Evolutionary conservation across 2,888 invertebrate genomes (phyloP).

Genomic region (Bimastos eiseni): DNA sequence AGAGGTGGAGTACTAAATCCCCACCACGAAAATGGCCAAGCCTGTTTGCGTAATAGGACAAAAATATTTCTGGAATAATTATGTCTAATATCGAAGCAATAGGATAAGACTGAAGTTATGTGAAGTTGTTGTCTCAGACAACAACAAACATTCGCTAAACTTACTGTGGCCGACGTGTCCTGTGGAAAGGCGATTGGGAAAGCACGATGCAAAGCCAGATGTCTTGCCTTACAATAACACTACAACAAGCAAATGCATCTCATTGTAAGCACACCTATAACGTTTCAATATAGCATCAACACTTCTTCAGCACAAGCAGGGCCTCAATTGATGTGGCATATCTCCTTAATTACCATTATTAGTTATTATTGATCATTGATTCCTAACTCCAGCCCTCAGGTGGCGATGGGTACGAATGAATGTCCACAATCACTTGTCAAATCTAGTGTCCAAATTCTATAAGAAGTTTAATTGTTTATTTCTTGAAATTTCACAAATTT

Average conservation of each 20-base stretch:
- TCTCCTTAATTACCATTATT: background rate
- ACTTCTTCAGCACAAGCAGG: background rate
- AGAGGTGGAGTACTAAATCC: too few relatives aligned
- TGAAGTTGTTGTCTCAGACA: too few relatives aligned
- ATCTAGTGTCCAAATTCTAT: too few relatives aligned
- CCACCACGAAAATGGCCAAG: too few relatives aligned
- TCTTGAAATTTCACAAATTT: background rate
- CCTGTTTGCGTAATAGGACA: too few relatives aligned
- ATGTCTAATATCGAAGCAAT: too few relatives aligned
- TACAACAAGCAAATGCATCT: slow-evolving; percentile 58
- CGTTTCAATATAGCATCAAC: background rate
- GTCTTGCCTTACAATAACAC: slow-evolving; percentile 92
- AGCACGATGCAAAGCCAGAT: slow-evolving; percentile 81
- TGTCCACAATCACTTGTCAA: too few relatives aligned
- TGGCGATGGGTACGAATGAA: too few relatives aligned
- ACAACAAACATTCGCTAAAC: background rate
- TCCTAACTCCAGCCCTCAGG: too few relatives aligned
- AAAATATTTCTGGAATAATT: too few relatives aligned
- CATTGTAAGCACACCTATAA: background rate
- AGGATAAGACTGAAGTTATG: too few relatives aligned
- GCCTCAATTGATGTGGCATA: background rate
- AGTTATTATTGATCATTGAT: background rate
- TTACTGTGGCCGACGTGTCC: slow-evolving; percentile 34
- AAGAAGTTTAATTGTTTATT: too few relatives aligned
- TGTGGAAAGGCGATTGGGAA: slow-evolving; percentile 43